Conservation (phyloP, 1,140 invertebrate genomes). For the Euschistus heros region DNA sequence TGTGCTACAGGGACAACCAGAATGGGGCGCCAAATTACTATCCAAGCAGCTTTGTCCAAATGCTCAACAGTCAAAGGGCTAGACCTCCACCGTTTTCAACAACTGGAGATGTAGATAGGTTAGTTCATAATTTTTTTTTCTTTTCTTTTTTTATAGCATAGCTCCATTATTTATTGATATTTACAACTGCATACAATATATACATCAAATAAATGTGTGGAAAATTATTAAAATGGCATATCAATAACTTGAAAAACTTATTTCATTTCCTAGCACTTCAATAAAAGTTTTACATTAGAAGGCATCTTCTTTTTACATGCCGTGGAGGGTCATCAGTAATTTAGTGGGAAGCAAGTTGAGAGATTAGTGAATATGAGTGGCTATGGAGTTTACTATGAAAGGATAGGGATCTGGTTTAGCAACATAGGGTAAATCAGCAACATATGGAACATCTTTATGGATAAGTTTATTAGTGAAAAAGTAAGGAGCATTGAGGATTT, state of each 20-base stretch:
- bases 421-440: too few relatives aligned
- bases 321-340: too few relatives aligned
- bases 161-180: not conserved
- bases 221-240: not conserved
- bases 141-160: not conserved
- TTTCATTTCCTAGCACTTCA: not conserved
- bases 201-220: not conserved
- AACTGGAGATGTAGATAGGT: not conserved
- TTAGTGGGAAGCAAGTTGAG: too few relatives aligned
- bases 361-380: too few relatives aligned
- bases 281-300: too few relatives aligned
- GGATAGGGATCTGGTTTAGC: too few relatives aligned
- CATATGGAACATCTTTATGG: too few relatives aligned
- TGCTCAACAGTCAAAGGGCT: not conserved
- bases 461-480: too few relatives aligned
- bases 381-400: too few relatives aligned
- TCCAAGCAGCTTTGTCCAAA: slow-evolving; percentile 72
- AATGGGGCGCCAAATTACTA: slow-evolving; percentile 83
- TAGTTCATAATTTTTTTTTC: not conserved
- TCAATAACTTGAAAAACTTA: not conserved
- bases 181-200: not conserved
- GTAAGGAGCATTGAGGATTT: too few relatives aligned
- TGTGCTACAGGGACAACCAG: slow-evolving; percentile 48
- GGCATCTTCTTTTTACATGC: too few relatives aligned
- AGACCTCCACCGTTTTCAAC: not conserved